Evolutionary conservation across 2,888 invertebrate species (phyloP).

Genomic region (Nudaria mundana): DNA sequence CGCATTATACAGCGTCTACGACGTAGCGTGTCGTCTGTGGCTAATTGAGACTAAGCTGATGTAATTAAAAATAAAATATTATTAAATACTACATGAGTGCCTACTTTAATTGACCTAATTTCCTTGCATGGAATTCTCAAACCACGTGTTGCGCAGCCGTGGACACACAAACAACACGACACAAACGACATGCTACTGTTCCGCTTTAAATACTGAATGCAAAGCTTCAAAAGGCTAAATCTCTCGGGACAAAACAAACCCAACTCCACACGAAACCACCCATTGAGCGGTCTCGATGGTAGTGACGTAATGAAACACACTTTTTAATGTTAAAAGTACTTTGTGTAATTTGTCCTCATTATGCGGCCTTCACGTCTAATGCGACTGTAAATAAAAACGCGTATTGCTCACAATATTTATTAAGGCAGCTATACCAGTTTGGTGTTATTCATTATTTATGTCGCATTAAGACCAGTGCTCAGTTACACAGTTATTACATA

Average conservation of each 20-base stretch:
- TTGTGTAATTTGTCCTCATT: slow-evolving; percentile 8
- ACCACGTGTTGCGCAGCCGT: background rate
- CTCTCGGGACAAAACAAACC: background rate
- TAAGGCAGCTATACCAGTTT: slow-evolving; percentile 19
- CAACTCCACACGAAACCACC: background rate
- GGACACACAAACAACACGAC: too few relatives aligned
- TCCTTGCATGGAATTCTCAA: too few relatives aligned
- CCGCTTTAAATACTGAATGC: background rate
- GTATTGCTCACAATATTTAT: slow-evolving; percentile 14
- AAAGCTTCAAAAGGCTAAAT: background rate
- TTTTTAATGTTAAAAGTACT: slow-evolving; percentile 1
- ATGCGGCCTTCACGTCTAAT: slow-evolving; percentile 1
- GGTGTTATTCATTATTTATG: slow-evolving; percentile 41
- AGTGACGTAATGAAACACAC: background rate
- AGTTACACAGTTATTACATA: slow-evolving; percentile 22
- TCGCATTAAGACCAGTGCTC: slow-evolving; percentile 30
- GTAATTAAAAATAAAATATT: too few relatives aligned
- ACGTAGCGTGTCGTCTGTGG: too few relatives aligned
- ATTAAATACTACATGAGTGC: too few relatives aligned
- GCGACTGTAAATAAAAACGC: slow-evolving; percentile 10
- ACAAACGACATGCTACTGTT: background rate
- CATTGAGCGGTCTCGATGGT: background rate
- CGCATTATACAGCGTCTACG: background rate
- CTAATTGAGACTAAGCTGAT: too few relatives aligned
- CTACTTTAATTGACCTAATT: too few relatives aligned